A percentile compares a stretch with the other conserved stretches of the same genome.
phyloP scores from a whole-genome alignment of 2,113 vertebrate genomes.

The Ochotona curzoniae region DNA sequence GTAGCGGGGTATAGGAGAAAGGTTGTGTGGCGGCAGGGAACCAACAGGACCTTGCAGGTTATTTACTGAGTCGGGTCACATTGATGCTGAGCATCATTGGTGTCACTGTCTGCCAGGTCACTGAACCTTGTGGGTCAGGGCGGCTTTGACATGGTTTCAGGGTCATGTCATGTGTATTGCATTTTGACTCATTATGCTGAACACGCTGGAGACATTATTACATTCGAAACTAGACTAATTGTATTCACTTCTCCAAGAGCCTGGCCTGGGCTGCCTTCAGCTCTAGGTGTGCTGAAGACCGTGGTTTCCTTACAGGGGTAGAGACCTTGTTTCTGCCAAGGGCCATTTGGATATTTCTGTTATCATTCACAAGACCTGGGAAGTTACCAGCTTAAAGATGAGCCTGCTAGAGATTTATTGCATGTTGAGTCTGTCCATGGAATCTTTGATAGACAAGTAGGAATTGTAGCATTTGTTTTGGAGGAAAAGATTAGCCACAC shows the following conservation, averaged over 20 bases:
- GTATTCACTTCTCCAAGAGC: constrained; percentile 17
- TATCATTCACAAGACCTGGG: no score
- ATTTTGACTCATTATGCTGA: background rate
- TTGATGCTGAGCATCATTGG: background rate
- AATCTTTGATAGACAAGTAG: background rate
- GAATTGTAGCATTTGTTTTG: background rate
- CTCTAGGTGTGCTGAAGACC: background rate
- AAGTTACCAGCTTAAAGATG: no score
- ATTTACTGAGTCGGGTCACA: background rate
- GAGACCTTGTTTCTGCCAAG: no score
- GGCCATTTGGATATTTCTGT: no score
- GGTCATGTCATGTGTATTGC: background rate
- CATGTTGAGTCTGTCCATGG: background rate
- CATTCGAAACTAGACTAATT: background rate
- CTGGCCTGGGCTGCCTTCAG: background rate
- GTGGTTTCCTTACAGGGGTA: background rate
- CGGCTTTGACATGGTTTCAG: background rate
- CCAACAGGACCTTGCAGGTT: background rate
- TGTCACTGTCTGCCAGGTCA: background rate
- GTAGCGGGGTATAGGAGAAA: background rate
- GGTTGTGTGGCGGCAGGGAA: background rate
- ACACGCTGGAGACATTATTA: background rate
- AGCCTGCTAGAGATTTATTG: no score
- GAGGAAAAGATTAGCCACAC: constrained; percentile 5
- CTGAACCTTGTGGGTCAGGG: background rate